Conservation (phyloP, 2,113 vertebrate genomes). For the Indri indri region DNA sequence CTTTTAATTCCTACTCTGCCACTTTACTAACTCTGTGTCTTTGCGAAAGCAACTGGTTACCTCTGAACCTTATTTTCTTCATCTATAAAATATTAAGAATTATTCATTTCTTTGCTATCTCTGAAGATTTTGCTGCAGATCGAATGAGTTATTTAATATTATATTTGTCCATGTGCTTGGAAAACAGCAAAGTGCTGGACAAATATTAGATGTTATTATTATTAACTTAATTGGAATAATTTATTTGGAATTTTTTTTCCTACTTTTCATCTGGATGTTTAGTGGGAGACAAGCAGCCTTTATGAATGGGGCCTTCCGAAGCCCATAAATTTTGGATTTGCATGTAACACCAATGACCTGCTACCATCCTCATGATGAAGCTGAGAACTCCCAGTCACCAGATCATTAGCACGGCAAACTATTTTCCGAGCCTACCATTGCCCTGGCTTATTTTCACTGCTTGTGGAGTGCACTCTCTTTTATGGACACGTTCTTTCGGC, state of each 20-base stretch:
- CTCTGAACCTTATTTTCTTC: constrained; percentile 4
- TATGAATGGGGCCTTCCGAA: background rate
- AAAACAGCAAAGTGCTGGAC: background rate
- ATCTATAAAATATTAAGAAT: background rate
- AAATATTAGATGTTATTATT: background rate
- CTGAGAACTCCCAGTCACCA: background rate
- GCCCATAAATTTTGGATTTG: background rate
- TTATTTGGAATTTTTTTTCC: background rate
- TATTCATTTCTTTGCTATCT: constrained; percentile 26
- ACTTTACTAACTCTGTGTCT: background rate
- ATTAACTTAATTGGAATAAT: background rate
- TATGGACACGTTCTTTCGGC: background rate
- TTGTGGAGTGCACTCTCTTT: background rate
- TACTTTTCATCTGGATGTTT: background rate
- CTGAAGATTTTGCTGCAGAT: background rate
- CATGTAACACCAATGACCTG: background rate
- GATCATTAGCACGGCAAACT: background rate
- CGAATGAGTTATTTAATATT: background rate
- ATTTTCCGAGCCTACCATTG: background rate
- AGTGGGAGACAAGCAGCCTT: background rate
- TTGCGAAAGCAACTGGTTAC: background rate
- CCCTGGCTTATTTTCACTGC: background rate
- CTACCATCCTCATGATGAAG: background rate
- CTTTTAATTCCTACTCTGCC: background rate
- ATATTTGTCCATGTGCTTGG: background rate